Percentiles rank a stretch among this genome's conserved stretches.
These are phyloP conservation scores for Dasypolia templi DNA, from an alignment of 2,888 invertebrate species.

Conservation along the genomic window DNA sequence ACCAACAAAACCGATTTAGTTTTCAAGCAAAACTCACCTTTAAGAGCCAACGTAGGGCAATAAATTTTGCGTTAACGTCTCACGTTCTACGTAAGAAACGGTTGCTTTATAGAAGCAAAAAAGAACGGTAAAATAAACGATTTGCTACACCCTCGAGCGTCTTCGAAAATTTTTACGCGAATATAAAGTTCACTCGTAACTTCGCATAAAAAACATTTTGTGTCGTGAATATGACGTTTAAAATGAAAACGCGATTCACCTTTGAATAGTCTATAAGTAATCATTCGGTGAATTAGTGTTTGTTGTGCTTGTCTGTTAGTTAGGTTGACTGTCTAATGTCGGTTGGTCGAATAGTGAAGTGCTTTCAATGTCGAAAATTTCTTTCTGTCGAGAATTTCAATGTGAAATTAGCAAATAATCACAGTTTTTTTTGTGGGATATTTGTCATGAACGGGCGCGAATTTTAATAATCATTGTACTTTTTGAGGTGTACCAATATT, in stretches of 20 bases:
- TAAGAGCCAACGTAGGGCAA: conserved; percentile 64
- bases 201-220: conserved; percentile 79
- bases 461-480: not conserved
- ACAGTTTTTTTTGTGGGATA: not conserved
- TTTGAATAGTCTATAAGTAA: conserved; percentile 59
- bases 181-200: conserved; percentile 74
- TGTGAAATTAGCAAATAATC: not conserved
- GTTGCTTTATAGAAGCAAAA: conserved; percentile 66
- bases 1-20: conserved; percentile 66
- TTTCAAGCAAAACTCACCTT: conserved; percentile 67
- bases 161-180: conserved; percentile 79
- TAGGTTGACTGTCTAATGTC: not conserved
- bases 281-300: conserved; percentile 51
- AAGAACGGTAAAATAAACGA: conserved; percentile 71
- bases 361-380: not conserved
- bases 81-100: conserved; percentile 68
- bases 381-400: too few species aligned
- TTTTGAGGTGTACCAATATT: not conserved
- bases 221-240: conserved; percentile 81
- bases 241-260: conserved; percentile 82
- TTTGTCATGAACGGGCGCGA: not conserved
- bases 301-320: conserved; percentile 43
- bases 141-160: conserved; percentile 75
- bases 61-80: conserved; percentile 69
- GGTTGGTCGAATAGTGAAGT: conserved; percentile 4